Conservation (phyloP, 2,888 invertebrate genomes). For the Lasioglossum zephyrum region DNA sequence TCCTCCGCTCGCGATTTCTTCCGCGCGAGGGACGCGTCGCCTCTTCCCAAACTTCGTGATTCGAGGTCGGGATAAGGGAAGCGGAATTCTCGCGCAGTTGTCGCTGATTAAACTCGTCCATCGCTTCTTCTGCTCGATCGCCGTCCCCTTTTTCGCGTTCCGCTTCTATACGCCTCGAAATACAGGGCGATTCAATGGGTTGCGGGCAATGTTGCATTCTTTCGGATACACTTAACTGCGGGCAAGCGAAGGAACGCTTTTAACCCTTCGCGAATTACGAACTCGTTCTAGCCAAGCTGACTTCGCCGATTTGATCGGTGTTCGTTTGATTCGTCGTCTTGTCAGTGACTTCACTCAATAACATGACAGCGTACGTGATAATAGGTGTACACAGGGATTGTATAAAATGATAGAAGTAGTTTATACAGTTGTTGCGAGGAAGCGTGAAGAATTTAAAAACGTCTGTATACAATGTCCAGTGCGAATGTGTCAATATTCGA, state of each 20-base stretch:
- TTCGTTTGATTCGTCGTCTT: background rate
- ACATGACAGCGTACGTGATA: background rate
- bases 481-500: too few species aligned
- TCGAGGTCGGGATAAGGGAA: conserved; percentile 33
- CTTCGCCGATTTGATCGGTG: background rate
- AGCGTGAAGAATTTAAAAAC: too few species aligned
- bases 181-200: background rate
- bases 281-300: background rate
- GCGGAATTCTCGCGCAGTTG: conserved; percentile 59
- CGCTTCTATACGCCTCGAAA: background rate
- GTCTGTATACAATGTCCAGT: too few species aligned
- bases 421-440: background rate
- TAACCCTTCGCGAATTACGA: background rate
- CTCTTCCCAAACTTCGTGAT: conserved; percentile 24
- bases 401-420: background rate
- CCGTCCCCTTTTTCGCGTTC: conserved; percentile 8
- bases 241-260: background rate
- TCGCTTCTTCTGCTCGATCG: conserved; percentile 62
- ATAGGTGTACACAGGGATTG: background rate
- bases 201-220: background rate
- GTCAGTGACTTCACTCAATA: background rate
- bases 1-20: conserved; percentile 22
- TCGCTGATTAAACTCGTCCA: conserved; percentile 68
- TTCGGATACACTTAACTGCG: too few species aligned
- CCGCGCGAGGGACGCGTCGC: conserved; percentile 28